Conservation (phyloP, 2,888 invertebrate genomes). For the Chrysina gloriosa region DNA sequence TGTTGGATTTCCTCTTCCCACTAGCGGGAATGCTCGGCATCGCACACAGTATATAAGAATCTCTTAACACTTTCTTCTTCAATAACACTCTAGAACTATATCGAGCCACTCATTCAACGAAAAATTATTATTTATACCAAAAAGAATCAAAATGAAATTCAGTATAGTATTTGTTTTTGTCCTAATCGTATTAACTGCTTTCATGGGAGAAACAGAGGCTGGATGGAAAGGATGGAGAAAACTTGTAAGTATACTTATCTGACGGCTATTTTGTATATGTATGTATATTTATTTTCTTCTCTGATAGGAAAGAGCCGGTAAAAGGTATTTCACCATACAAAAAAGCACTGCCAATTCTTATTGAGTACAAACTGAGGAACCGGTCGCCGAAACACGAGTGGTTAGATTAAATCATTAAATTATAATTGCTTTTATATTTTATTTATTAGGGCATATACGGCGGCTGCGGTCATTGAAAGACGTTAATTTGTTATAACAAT, state of each 20-base stretch:
- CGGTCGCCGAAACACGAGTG: no score
- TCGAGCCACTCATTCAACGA: no score
- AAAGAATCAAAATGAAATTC: constrained; percentile 49
- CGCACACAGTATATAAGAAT: no score
- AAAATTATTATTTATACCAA: no score
- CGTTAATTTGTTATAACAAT: constrained; percentile 9
- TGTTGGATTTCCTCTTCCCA: no score
- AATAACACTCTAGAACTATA: no score
- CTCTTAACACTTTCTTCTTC: no score
- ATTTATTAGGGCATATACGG: constrained; percentile 41
- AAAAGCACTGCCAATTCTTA: constrained; percentile 48
- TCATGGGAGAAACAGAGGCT: constrained; percentile 45
- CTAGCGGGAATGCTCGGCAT: no score
- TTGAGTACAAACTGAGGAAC: no score
- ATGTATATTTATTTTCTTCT: constrained; percentile 13
- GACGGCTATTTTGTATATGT: neutral
- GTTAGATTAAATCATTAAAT: no score
- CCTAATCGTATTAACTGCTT: constrained; percentile 46
- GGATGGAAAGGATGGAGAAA: constrained; percentile 49
- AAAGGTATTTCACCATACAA: constrained; percentile 47
- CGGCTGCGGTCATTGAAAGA: constrained; percentile 34
- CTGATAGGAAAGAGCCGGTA: constrained; percentile 47
- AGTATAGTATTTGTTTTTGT: constrained; percentile 45
- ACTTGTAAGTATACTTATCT: constrained; percentile 47
- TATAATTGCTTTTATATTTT: no score